A percentile compares a stretch with the other conserved stretches of the same genome.
phyloP scores from a whole-genome alignment of 1,140 invertebrate species.

The Camponotus vicinus region DNA sequence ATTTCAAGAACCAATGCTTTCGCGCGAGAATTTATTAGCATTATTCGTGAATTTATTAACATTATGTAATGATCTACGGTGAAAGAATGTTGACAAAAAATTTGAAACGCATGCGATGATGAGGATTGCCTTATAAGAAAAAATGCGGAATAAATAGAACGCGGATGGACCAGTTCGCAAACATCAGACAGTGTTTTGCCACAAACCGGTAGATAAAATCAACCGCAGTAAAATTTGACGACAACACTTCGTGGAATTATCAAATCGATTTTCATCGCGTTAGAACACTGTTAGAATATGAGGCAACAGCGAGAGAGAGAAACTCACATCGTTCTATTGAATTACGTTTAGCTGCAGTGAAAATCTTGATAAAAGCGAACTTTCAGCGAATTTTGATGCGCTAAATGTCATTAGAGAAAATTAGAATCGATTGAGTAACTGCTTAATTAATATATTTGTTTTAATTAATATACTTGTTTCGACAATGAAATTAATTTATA shows the following conservation, averaged over 20 bases:
- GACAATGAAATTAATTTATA: conserved; percentile 18
- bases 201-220: conserved; percentile 40
- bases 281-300: not conserved
- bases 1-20: conserved; percentile 3
- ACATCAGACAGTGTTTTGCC: not conserved
- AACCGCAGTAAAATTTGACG: conserved; percentile 27
- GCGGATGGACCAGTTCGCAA: not conserved
- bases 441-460: not conserved
- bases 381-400: not conserved
- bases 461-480: not conserved
- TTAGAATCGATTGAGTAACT: not conserved
- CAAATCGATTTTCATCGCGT: conserved; percentile 44
- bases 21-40: not conserved
- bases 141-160: conserved; percentile 8
- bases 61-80: conserved; percentile 31
- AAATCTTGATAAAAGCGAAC: not conserved
- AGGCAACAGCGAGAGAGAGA: conserved; percentile 12
- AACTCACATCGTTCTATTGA: conserved; percentile 17
- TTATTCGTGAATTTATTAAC: conserved; percentile 48
- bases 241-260: conserved; percentile 4
- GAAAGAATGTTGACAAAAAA: conserved; percentile 41
- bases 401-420: not conserved
- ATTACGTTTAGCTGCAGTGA: conserved; percentile 3
- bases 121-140: not conserved
- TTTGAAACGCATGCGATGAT: not conserved